Percentiles rank a stretch among this genome's conserved stretches.
phyloP scores from a whole-genome alignment of 2,888 invertebrate genomes.

The Dione juno region DNA sequence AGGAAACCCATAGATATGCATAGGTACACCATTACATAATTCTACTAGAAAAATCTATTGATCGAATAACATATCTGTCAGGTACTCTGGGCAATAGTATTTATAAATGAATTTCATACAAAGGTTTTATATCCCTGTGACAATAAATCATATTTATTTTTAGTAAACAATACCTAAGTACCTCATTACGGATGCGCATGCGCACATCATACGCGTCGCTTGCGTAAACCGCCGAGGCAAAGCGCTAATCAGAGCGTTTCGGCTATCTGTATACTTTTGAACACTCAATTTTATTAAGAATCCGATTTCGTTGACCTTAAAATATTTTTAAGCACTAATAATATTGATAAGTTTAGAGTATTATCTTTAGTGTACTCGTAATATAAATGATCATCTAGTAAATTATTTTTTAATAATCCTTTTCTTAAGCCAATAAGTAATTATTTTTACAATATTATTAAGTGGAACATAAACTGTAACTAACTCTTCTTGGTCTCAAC shows the following conservation, averaged over 20 bases:
- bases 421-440: too few relatives aligned
- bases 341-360: neutral
- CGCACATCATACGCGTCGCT: slow-evolving; percentile 39
- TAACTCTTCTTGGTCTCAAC: too few relatives aligned
- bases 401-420: too few relatives aligned
- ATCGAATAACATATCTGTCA: neutral
- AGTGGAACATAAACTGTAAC: too few relatives aligned
- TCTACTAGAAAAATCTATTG: neutral
- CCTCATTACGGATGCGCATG: slow-evolving; percentile 27
- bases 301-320: slow-evolving; percentile 25
- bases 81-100: neutral
- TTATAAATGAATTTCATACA: neutral
- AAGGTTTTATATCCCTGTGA: neutral
- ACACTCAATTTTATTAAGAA: slow-evolving; percentile 32
- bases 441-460: too few relatives aligned
- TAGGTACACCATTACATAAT: slow-evolving; percentile 4
- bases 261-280: slow-evolving; percentile 47
- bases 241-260: slow-evolving; percentile 74
- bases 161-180: slow-evolving; percentile 19
- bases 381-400: too few relatives aligned
- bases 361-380: neutral
- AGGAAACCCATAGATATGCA: neutral
- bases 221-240: slow-evolving; percentile 44
- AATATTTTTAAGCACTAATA: slow-evolving; percentile 7
- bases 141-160: slow-evolving; percentile 13